These are phyloP conservation scores for Acrossocheilus wenchowensis DNA, from an alignment of 2,797 vertebrate genomes.

Conservation along the genomic window DNA sequence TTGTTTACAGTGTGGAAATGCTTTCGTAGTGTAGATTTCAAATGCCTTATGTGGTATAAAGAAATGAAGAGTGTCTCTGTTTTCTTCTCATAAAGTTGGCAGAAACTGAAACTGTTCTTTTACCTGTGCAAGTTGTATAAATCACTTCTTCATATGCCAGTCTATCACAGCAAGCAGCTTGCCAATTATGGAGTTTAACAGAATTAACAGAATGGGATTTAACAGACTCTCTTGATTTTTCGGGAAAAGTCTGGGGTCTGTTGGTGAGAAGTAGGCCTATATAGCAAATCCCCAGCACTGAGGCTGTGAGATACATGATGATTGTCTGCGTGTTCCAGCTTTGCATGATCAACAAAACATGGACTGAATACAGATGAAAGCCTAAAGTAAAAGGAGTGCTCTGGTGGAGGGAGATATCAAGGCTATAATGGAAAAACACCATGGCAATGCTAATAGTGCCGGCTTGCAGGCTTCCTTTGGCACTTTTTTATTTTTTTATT, in stretches of 20 bases:
- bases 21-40: background rate
- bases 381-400: slow-evolving; percentile 52
- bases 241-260: slow-evolving; percentile 5
- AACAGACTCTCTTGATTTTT: slow-evolving; percentile 36
- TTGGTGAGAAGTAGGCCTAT: slow-evolving; percentile 27
- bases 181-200: slow-evolving; percentile 25
- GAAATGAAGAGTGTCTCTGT: background rate
- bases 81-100: background rate
- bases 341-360: slow-evolving; percentile 62
- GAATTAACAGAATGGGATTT: slow-evolving; percentile 40
- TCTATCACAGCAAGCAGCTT: slow-evolving; percentile 34
- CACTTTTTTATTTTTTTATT: slow-evolving; percentile 2
- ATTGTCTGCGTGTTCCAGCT: slow-evolving; percentile 52
- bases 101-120: slow-evolving; percentile 1
- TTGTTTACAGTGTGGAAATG: slow-evolving; percentile 16
- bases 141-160: background rate
- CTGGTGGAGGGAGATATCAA: slow-evolving; percentile 61
- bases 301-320: slow-evolving; percentile 54
- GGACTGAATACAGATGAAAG: slow-evolving; percentile 63
- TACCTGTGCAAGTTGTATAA: slow-evolving; percentile 14
- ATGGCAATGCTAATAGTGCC: slow-evolving; percentile 56
- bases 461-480: slow-evolving; percentile 44
- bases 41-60: background rate
- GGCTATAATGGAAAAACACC: slow-evolving; percentile 44
- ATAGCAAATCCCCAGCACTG: slow-evolving; percentile 50